Base-by-base conservation (phyloP, 2,797 vertebrate genomes). In the Paratrypauchen microcephalus region DNA sequence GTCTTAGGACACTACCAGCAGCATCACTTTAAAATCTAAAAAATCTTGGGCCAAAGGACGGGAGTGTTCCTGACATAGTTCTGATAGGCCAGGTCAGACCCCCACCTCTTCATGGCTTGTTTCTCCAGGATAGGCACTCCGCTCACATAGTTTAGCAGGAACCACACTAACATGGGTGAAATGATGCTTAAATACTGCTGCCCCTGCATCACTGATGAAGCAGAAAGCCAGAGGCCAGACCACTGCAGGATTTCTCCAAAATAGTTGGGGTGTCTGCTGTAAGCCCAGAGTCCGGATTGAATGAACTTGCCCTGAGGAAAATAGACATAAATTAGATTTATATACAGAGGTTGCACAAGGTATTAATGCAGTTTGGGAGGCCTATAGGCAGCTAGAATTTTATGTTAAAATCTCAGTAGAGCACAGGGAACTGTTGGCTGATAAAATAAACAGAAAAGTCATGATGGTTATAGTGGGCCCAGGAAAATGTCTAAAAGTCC, bases 171-270 rank as follows among this genome's bases (percentile, higher is more conserved):
- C 56, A 95, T 64, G 0, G 94, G 94, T 0, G 94, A 95, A 9
- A 28, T 69, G 8, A 78, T 85, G 0, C 93, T 94, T 56, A 94
- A 72, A 73, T 92, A 89, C 81, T 95, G 93, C 19, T 77, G 65
- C 0, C 93, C 94, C 59, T 69, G 71, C 88, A 95, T 92, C 62
- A 93, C 91, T 0, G 93, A 92, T 0, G 93, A 93, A 39, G 94
- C 92, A 0, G 93, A 91, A 13, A 95, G 79, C 85, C 93, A 95
- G 23, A 95, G 91, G n/a, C 94, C 94, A 0, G 85, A 90, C 95
- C 94, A 95, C 86, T 94, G 93, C 83, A 95, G 70, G 78, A 95
- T 94, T 91, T 95, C 95, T 1, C 93, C 94, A 0, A 94, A 74
- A 65, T 95, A 95, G 83, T 95, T 95, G 0, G 94, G 94, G 69